Evolutionary conservation across 2,113 vertebrate genomes (phyloP).

Genomic region (Microcebus griseorufus): DNA sequence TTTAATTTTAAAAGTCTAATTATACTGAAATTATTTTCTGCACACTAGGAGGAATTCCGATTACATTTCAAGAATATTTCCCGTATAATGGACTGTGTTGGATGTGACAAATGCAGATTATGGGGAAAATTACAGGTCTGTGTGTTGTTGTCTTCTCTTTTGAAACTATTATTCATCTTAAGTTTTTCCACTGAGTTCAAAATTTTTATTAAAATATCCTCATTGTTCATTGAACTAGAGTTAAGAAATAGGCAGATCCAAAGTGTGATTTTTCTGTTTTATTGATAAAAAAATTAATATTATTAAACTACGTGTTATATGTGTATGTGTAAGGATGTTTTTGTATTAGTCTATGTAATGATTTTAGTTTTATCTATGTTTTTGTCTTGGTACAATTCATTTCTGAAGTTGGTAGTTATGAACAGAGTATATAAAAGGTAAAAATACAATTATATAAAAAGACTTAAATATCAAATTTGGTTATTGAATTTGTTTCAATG

Average conservation of each 20-base stretch:
- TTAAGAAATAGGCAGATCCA: not conserved
- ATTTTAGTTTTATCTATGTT: not conserved
- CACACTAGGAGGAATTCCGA: conserved; percentile 93
- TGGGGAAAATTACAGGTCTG: conserved; percentile 97
- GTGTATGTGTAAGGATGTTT: not conserved
- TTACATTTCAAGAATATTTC: conserved; percentile 98
- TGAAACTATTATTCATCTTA: not conserved
- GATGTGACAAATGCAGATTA: conserved; percentile 96
- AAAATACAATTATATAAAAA: conserved; percentile 36
- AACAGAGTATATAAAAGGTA: not conserved
- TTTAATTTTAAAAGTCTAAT: conserved; percentile 51
- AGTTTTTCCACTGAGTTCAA: not conserved
- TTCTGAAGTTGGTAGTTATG: conserved; percentile 8
- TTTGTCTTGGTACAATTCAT: not conserved
- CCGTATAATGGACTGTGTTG: conserved; percentile 98
- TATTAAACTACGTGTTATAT: not conserved
- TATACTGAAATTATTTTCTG: conserved; percentile 33
- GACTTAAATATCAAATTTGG: not conserved
- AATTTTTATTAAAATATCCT: not conserved
- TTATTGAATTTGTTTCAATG: not conserved
- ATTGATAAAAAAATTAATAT: not conserved
- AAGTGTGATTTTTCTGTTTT: not conserved
- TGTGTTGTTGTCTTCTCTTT: conserved; percentile 14
- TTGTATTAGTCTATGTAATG: not conserved
- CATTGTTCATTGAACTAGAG: not conserved